A percentile compares a stretch with the other conserved stretches of the same genome.
Evolutionary conservation across 2,888 invertebrate genomes (phyloP).

Genomic region (Phalangium opilio): DNA sequence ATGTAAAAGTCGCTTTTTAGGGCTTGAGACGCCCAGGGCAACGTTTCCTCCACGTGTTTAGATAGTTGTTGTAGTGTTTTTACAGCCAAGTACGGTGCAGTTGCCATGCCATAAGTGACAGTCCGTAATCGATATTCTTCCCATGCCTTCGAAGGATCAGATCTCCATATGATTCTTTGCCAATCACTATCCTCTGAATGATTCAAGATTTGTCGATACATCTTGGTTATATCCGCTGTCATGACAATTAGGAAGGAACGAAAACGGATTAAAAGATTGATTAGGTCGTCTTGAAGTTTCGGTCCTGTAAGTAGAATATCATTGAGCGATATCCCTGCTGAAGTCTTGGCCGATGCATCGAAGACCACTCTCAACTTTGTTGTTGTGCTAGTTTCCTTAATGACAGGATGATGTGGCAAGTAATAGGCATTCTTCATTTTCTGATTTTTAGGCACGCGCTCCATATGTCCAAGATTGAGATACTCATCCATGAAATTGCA

Average conservation of each 20-base stretch:
- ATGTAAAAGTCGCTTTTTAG: conserved; percentile 24
- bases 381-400: no score
- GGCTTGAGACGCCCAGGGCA: conserved; percentile 13
- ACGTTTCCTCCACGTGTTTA: conserved; percentile 13
- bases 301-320: no score
- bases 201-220: conserved; percentile 27
- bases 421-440: no score
- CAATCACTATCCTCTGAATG: conserved; percentile 11
- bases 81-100: conserved; percentile 24
- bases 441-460: background rate
- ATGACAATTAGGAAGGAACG: conserved; percentile 23
- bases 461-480: background rate
- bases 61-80: conserved; percentile 20
- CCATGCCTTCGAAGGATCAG: conserved; percentile 17
- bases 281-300: no score
- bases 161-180: conserved; percentile 29
- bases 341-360: no score
- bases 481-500: background rate
- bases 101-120: conserved; percentile 26
- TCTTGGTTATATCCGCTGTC: conserved; percentile 29
- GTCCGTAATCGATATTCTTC: conserved; percentile 18
- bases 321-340: no score
- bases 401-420: no score
- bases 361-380: no score
- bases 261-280: conserved; percentile 24